Conservation (phyloP, 1,140 invertebrate species). For the Tetramorium parvispinum region DNA sequence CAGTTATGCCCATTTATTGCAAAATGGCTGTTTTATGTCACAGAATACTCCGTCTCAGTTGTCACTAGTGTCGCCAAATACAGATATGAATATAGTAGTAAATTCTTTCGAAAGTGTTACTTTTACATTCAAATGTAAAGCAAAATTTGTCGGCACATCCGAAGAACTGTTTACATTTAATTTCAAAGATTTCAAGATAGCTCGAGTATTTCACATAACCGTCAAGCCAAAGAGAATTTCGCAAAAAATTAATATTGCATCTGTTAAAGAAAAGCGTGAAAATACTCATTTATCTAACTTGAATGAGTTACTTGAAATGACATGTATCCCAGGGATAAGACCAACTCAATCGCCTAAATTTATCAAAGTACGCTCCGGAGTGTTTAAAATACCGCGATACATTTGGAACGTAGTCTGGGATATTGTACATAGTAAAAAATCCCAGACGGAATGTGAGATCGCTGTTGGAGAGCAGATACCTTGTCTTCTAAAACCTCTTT, state of each 20-base stretch:
- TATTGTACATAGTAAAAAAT: slow-evolving; percentile 80
- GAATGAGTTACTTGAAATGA: slow-evolving; percentile 76
- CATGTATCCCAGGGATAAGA: slow-evolving; percentile 87
- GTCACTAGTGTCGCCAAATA: slow-evolving; percentile 73
- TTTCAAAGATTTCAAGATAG: slow-evolving; percentile 87
- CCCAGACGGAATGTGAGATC: slow-evolving; percentile 79
- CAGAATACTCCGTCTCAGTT: slow-evolving; percentile 80
- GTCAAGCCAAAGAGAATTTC: slow-evolving; percentile 79
- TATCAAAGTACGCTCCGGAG: slow-evolving; percentile 84
- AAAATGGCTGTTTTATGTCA: slow-evolving; percentile 75
- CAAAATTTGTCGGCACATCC: slow-evolving; percentile 87
- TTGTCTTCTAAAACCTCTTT: slow-evolving; percentile 85
- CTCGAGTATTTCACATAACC: slow-evolving; percentile 85
- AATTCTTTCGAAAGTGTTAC: slow-evolving; percentile 76
- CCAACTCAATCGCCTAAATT: slow-evolving; percentile 87
- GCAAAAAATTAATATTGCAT: not conserved
- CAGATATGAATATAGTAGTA: slow-evolving; percentile 72
- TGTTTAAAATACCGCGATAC: slow-evolving; percentile 87
- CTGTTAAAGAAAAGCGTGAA: slow-evolving; percentile 78
- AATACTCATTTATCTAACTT: slow-evolving; percentile 80
- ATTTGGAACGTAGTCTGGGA: slow-evolving; percentile 85
- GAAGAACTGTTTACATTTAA: slow-evolving; percentile 87
- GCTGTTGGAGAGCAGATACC: slow-evolving; percentile 83
- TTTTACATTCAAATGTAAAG: slow-evolving; percentile 84
- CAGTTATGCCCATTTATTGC: slow-evolving; percentile 73